These are phyloP conservation scores for Catocala nupta DNA, from an alignment of 2,888 invertebrate genomes.

Conservation along the genomic window DNA sequence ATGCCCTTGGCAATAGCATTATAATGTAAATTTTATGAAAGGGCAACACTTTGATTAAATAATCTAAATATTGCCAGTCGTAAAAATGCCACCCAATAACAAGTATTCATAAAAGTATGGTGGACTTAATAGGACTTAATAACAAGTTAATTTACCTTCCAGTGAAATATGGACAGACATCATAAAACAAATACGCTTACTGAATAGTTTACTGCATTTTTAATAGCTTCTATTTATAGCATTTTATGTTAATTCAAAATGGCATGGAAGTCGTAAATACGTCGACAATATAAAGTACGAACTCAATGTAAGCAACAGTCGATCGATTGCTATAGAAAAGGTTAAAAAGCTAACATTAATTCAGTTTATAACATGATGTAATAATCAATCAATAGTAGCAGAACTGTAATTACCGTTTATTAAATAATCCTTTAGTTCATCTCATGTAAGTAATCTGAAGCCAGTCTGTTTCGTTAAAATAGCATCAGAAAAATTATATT, in stretches of 20 bases:
- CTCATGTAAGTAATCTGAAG: no score
- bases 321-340: no score
- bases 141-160: conserved; percentile 55
- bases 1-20: no score
- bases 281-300: not conserved
- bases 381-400: no score
- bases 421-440: no score
- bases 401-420: no score
- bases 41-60: not conserved
- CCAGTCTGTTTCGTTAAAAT: no score
- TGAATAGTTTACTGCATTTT: conserved; percentile 45
- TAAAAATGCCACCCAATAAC: conserved; percentile 31
- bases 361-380: no score
- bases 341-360: no score
- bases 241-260: conserved; percentile 41
- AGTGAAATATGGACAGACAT: conserved; percentile 52
- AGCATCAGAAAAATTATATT: no score
- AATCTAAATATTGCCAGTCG: not conserved
- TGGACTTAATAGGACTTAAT: conserved; percentile 51
- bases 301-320: no score
- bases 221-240: conserved; percentile 41
- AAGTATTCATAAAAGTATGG: conserved; percentile 49
- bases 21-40: no score
- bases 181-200: conserved; percentile 54
- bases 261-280: conserved; percentile 20